Percentiles rank a stretch among this genome's conserved stretches.
Conservation (phyloP, 2,888 invertebrate genomes). For the Pogonocherus hispidulus region DNA sequence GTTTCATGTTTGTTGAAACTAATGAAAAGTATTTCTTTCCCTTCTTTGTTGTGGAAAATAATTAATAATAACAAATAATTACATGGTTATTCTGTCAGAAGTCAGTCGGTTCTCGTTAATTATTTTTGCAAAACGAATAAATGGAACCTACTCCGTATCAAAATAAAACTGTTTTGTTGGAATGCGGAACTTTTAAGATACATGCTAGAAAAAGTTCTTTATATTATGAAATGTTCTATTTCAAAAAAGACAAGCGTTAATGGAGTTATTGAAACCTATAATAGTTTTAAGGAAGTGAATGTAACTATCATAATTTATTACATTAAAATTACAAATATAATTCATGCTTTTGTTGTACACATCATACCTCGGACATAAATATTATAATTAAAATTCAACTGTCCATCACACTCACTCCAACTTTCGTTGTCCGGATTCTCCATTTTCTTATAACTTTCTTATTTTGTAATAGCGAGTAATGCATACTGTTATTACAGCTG, state of each 20-base stretch:
- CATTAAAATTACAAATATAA: slow-evolving; percentile 4
- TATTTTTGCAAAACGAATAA: background rate
- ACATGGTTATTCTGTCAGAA: background rate
- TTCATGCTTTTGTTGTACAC: slow-evolving; percentile 8
- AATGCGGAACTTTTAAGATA: slow-evolving; percentile 34
- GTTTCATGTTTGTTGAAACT: too few relatives aligned
- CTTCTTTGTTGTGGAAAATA: too few relatives aligned
- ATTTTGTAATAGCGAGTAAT: background rate
- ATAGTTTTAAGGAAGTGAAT: slow-evolving; percentile 10
- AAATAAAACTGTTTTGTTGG: slow-evolving; percentile 7
- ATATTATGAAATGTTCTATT: slow-evolving; percentile 25
- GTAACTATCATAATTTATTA: background rate
- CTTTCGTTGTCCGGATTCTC: background rate
- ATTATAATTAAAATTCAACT: background rate
- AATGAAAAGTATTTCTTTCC: too few relatives aligned
- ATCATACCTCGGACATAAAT: background rate
- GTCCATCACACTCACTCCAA: background rate
- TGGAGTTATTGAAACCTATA: background rate
- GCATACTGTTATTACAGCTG: background rate
- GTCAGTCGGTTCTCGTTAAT: background rate
- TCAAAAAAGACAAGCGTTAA: slow-evolving; percentile 8
- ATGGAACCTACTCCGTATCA: background rate
- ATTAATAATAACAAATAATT: background rate
- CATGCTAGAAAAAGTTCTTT: slow-evolving; percentile 4
- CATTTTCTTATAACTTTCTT: background rate